phyloP scores from a whole-genome alignment of 2,888 invertebrate genomes.

The Argyra leucocephala region DNA sequence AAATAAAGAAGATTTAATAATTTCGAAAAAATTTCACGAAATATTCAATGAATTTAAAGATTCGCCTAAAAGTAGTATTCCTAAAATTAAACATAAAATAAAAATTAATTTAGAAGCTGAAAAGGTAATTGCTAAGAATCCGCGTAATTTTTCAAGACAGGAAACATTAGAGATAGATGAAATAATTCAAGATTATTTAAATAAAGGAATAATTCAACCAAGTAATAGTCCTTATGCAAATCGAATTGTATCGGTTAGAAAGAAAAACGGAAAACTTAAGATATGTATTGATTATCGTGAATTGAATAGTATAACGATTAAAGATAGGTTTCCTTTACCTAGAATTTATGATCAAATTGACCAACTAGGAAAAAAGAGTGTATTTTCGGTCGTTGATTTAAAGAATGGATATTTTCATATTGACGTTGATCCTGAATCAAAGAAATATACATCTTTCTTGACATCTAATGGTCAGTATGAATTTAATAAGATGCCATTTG shows the following conservation, averaged over 20 bases:
- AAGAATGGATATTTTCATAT: conserved; percentile 7
- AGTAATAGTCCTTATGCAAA: conserved; percentile 30
- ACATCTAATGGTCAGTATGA: neutral
- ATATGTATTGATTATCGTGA: conserved; percentile 38
- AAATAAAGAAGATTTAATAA: too few relatives aligned
- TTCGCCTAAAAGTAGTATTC: neutral
- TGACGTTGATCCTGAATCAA: too few relatives aligned
- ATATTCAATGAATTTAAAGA: too few relatives aligned
- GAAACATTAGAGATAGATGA: conserved; percentile 28
- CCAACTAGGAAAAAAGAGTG: conserved; percentile 22
- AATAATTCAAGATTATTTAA: conserved; percentile 30
- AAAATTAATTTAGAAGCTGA: conserved; percentile 31
- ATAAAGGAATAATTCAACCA: conserved; percentile 29
- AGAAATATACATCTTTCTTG: neutral
- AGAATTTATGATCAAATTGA: conserved; percentile 36
- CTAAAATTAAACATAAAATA: neutral
- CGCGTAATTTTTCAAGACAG: conserved; percentile 25
- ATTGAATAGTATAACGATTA: conserved; percentile 33
- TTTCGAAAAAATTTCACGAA: too few relatives aligned
- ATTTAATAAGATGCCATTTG: neutral
- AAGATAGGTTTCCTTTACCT: conserved; percentile 35
- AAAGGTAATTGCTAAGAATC: conserved; percentile 26
- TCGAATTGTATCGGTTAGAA: conserved; percentile 23
- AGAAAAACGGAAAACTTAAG: conserved; percentile 19
- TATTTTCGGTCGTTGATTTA: neutral